Evolutionary conservation across 2,113 vertebrate species (phyloP), one percentile per base, ranked within the genome.

Genomic region (Eptesicus fuscus): DNA sequence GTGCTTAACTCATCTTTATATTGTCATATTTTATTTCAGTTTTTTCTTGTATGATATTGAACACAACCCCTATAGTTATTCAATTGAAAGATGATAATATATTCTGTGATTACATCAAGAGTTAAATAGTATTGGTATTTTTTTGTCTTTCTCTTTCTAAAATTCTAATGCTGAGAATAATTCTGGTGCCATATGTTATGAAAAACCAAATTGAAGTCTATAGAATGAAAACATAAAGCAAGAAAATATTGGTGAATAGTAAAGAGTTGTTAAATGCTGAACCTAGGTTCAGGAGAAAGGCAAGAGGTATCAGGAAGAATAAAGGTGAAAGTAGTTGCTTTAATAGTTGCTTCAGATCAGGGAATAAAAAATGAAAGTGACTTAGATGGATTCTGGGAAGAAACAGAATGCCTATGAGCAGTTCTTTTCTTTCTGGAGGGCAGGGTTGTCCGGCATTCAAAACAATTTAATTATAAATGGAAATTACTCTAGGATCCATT

Each of bases 131-230:
- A 30, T 63, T 88, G 78, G 35, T 17, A 12, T 71, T 73, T 88
- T 53, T 63, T 70, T 84, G 61, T 42, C 22, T 40, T 73, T 56
- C 37, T 35, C 7, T 87, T 88, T 76, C 69, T 89, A 42, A 83
- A 91, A 59, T 91, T 92, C 35, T 69, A 53, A 53, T 94, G 76
- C 56, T 83, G 94, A 95, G 53, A 87, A 44, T 73, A 82, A 85
- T 73, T 44, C 61, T 84, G 56, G 25, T 82, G 61, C 9, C 5
- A 5, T 51, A 44, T 11, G n/a, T 85, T 82, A 51, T 30, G 9
- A 61, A 49, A 83, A 87, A 59, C 11, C 40, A 67, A 83, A 69
- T 61, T 77, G 30, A 77, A 47, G 40, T 96, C 12, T 69, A 3
- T 35, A 28, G 59, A 91, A 25, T 56, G 40, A 80, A 78, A 95